These are phyloP conservation scores for Orthosia gracilis DNA, from an alignment of 2,888 invertebrate species.

Conservation along the genomic window DNA sequence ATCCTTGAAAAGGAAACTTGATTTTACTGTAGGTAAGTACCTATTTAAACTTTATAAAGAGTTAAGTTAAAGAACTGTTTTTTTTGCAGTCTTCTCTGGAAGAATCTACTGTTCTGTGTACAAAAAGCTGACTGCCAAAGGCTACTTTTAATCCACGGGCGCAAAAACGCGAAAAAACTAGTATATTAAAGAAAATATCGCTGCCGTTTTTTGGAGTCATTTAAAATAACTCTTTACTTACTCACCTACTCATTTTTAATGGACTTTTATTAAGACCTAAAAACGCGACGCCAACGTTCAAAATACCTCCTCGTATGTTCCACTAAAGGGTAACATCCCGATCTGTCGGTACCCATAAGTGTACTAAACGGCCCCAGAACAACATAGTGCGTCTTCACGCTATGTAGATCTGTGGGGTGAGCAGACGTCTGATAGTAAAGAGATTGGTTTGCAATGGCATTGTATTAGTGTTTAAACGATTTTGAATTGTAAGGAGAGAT, in stretches of 20 bases:
- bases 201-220: not conserved
- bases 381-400: slow-evolving; percentile 78
- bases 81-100: too few relatives aligned
- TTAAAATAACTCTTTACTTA: too few relatives aligned
- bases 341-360: slow-evolving; percentile 76
- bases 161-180: too few relatives aligned
- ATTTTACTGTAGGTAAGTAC: too few relatives aligned
- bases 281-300: slow-evolving; percentile 10
- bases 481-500: slow-evolving; percentile 56
- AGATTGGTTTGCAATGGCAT: slow-evolving; percentile 73
- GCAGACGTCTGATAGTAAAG: slow-evolving; percentile 63
- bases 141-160: too few relatives aligned
- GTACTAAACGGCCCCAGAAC: slow-evolving; percentile 81
- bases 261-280: not conserved
- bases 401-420: slow-evolving; percentile 77
- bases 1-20: not conserved
- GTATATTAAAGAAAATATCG: too few relatives aligned
- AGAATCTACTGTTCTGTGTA: too few relatives aligned
- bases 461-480: slow-evolving; percentile 49
- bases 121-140: too few relatives aligned
- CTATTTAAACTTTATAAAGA: too few relatives aligned
- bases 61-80: too few relatives aligned
- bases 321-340: slow-evolving; percentile 56
- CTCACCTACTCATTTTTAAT: not conserved
- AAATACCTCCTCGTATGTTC: slow-evolving; percentile 63